Evolutionary conservation across 2,113 vertebrate genomes (phyloP), one percentile per base, ranked within the genome.

Genomic region (Centropristis striata): DNA sequence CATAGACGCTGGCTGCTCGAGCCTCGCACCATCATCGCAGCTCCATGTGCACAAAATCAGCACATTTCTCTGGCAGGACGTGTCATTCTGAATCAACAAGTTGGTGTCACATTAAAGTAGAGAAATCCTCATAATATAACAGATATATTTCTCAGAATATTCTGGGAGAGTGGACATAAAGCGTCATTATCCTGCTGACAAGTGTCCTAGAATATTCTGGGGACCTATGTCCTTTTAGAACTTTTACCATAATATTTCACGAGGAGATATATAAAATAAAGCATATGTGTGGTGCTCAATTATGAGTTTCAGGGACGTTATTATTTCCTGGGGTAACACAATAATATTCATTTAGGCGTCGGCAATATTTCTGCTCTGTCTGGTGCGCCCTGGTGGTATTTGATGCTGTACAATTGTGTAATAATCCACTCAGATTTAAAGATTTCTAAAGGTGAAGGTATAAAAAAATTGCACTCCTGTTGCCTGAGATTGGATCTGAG

Each of bases 301-400:
- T 69, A 44, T 53, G 71, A 50, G 3, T 59, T 49, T 55, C 25
- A 67, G 5, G 61, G 47, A 57, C 25, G 36, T 75, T 75, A 59
- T 79, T 71, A 72, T 73, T 70, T 73, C 57, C 71, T 75, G 71
- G 67, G 70, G 88, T 55, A 15, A 55, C 37, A 53, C 63, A 59
- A 15, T 81, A 89, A 73, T 66, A 74, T 77, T 77, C 60, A 78
- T 87, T 72, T 80, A 85, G 81, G 71, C 75, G 68, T 89, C 78
- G 65, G 39, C 49, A 78, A 28, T 64, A 39, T 55, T n/a, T 21
- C 58, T 58, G 82, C 65, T 59, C 36, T 39, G 79, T 69, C 69
- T 86, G 69, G 27, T 75, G 74, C n/a, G 39, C 61, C 64, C 39
- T 66, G n/a, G 20, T 59, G 25, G 3, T 1, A 37, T 47, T 57